Evolutionary conservation across 2,797 vertebrate species (phyloP), one percentile per base, ranked within the genome.

Genomic region (Myotis planiceps): DNA sequence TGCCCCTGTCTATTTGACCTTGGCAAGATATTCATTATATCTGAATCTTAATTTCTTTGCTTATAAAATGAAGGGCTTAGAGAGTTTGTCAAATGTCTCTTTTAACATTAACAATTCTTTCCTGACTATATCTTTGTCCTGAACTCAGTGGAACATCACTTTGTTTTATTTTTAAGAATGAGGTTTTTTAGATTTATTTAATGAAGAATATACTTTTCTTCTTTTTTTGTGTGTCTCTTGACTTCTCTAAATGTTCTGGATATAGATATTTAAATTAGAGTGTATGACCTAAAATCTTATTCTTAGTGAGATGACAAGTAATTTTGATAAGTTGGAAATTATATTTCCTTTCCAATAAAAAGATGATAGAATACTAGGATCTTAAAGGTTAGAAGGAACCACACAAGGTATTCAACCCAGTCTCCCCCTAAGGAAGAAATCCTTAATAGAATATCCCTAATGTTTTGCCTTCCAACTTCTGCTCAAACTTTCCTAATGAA

Each of bases 131-230:
- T 13, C 37, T 88, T 63, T 47, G 63, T 72, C 23, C 75, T 91
- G 84, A 51, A 89, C 16, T 69, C 71, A 45, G 9, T 55, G 29
- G 47, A 76, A 45, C 1, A 14, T 45, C 29, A 32, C 27, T 51
- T 92, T 74, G n/a, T 63, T 85, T 88, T 29, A 83, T 19, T 74
- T 93, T 87, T 39, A 89, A 16, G 19, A 93, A 91, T 83, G 47
- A 92, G 32, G 18, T 65, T 6, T 65, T 68, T 66, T 29, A 6
- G 9, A 82, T 8, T 95, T 92, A 81, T 88, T 76, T 69, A 85
- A 42, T 49, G 37, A 94, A 72, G 47, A 95, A n/a, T 19, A 14
- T 10, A 9, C 2, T 75, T 49, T 83, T 47, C 14, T 79, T 74
- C 34, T 71, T 49, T 66, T 84, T 37, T 25, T 65, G 55, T 58